Percentiles rank a stretch among this genome's conserved stretches.
Evolutionary conservation across 2,888 invertebrate genomes (phyloP).

Genomic region (Metallyticus violacea): DNA sequence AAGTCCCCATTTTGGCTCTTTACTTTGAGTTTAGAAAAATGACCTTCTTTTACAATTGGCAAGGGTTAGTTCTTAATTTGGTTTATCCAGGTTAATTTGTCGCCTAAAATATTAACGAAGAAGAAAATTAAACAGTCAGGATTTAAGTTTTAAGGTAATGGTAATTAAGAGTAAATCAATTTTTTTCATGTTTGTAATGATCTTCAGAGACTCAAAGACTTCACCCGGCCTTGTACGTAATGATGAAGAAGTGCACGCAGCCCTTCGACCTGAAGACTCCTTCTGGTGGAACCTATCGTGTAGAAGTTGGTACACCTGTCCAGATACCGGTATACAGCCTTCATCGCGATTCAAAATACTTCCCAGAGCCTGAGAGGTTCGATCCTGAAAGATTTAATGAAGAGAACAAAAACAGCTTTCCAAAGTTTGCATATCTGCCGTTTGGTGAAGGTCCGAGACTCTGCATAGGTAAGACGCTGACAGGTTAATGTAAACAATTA

Average conservation of each 20-base stretch:
- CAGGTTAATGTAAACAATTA: no score
- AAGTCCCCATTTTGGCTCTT: no score
- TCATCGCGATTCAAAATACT: background rate
- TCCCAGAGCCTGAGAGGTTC: background rate
- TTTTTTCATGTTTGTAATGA: no score
- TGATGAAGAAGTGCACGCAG: background rate
- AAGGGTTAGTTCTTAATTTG: no score
- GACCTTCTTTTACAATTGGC: no score
- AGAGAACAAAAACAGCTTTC: background rate
- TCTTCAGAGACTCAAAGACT: background rate
- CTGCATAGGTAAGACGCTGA: background rate
- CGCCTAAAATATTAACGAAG: no score
- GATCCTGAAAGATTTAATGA: conserved; percentile 1
- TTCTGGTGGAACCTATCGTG: background rate
- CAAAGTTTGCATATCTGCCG: background rate
- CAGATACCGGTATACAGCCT: background rate
- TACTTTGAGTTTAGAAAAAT: no score
- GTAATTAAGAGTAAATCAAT: no score
- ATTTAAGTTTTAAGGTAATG: no score
- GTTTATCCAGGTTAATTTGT: no score
- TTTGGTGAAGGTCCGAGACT: conserved; percentile 10
- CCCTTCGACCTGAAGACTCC: background rate
- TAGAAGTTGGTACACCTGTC: background rate
- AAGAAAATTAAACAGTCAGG: no score
- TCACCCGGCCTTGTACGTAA: background rate